A percentile compares a stretch with the other conserved stretches of the same genome.
These are phyloP conservation scores for Gila robusta DNA, from an alignment of 2,797 vertebrate genomes.

Conservation along the genomic window DNA sequence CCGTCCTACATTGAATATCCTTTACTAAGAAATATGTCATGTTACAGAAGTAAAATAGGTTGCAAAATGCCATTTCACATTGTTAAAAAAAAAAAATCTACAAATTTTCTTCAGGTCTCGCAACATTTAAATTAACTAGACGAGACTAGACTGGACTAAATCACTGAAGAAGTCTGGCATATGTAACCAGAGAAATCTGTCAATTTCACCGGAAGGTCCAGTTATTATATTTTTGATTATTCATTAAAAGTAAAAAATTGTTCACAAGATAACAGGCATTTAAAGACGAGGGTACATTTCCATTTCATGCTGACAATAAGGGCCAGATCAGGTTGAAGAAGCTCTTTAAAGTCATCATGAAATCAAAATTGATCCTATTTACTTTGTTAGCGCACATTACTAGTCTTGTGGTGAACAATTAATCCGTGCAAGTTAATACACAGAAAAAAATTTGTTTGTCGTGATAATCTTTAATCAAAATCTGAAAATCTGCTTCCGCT, in stretches of 20 bases:
- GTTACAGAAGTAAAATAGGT: not conserved
- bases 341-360: not conserved
- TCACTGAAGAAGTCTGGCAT: not conserved
- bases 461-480: no score
- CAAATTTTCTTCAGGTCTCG: not conserved
- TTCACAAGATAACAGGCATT: not conserved
- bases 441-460: no score
- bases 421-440: no score
- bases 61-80: not conserved
- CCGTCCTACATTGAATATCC: not conserved
- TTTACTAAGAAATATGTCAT: not conserved
- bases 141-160: not conserved
- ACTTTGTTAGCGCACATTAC: no score
- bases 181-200: not conserved
- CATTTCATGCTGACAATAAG: not conserved
- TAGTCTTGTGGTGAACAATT: no score
- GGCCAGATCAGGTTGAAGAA: not conserved
- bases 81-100: not conserved
- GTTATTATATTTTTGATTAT: not conserved
- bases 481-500: no score
- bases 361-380: no score
- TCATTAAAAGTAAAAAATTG: not conserved
- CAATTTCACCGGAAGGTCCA: not conserved
- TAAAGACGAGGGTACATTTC: not conserved
- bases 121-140: not conserved